Evolutionary conservation across 2,888 invertebrate species (phyloP), one percentile per base, ranked within the genome.

Genomic region (Cataglyphis altisquamis): DNA sequence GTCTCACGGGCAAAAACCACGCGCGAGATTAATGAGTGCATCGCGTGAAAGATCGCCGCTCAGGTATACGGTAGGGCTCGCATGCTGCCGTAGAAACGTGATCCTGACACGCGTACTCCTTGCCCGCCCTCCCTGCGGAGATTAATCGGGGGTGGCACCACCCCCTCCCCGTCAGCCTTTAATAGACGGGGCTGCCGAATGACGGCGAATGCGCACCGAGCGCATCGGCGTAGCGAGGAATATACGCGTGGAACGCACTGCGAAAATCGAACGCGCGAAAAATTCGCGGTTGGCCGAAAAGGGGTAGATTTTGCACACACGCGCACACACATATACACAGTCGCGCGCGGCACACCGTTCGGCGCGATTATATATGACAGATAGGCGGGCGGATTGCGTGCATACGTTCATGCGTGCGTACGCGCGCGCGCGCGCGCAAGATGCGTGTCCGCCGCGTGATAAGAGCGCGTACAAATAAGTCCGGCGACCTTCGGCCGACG

Each of bases 401-500:
- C 36, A 55, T 57, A 29, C n/a, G 64, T 41, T 45, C 21, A 21
- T 48, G 21, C 32, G 15, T 70, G n/a, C 68, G 52, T 32, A 21
- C 52, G 68, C 29, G 77, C 67, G 41, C 45, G 67, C 45, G 55
- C 9, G n/a, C n/a, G 66, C 10, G 21, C 12, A n/a, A 29, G 60
- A 29, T 64, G 48, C 73, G 78, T 60, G 73, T 72, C 45, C 57
- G 18, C 57, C 73, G 78, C 78, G 78, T 70, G 78, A 70, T 57
- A 72, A 70, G 78, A 45, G 57, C 57, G 64, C 68, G 74, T 29
- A 84, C 25, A 29, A 3, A 32, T 21, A 18, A 45, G 36, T 45
- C 57, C 45, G 73, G 75, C 85, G 80, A 85, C 87, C 90, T 68
- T 82, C 85, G 84, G 29, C 45, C 90, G 80, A 72, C 90, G 88